phyloP scores from a whole-genome alignment of 2,888 invertebrate species.

The Acanthacorydalis orientalis region DNA sequence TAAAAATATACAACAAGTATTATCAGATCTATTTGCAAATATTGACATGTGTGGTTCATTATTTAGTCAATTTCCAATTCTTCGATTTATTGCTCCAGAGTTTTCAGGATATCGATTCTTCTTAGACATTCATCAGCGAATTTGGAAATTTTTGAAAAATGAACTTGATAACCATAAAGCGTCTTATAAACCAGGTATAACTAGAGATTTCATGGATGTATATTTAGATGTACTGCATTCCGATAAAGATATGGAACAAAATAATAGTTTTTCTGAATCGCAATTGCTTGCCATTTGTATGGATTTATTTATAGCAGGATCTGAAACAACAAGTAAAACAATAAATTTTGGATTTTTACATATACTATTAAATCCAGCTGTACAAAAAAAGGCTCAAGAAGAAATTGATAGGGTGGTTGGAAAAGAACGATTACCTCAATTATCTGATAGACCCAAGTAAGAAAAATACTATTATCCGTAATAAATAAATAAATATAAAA shows the following conservation, averaged over 20 bases:
- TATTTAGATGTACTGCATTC: constrained; percentile 52
- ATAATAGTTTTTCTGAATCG: constrained; percentile 44
- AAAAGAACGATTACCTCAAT: constrained; percentile 42
- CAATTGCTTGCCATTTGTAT: constrained; percentile 65
- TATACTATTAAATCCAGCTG: constrained; percentile 48
- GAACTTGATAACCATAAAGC: constrained; percentile 56
- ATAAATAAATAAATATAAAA: constrained; percentile 3
- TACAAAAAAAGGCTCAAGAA: constrained; percentile 56
- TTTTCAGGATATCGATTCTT: constrained; percentile 62
- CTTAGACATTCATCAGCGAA: constrained; percentile 46
- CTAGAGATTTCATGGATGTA: constrained; percentile 67
- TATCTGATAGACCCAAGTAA: constrained; percentile 55
- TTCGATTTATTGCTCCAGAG: constrained; percentile 51
- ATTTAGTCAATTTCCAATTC: constrained; percentile 64
- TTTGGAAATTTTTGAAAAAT: constrained; percentile 55
- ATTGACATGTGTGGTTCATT: constrained; percentile 68
- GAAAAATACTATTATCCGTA: no score
- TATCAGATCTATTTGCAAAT: constrained; percentile 53
- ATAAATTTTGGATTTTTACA: constrained; percentile 63
- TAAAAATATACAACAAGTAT: constrained; percentile 44
- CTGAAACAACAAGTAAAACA: constrained; percentile 70
- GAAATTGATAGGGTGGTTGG: constrained; percentile 66
- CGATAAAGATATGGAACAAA: constrained; percentile 27
- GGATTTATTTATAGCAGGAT: constrained; percentile 77
- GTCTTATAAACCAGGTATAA: constrained; percentile 40